Percentiles rank a stretch among this genome's conserved stretches.
Conservation (phyloP, 2,113 vertebrate species). For the Diadophis punctatus region DNA sequence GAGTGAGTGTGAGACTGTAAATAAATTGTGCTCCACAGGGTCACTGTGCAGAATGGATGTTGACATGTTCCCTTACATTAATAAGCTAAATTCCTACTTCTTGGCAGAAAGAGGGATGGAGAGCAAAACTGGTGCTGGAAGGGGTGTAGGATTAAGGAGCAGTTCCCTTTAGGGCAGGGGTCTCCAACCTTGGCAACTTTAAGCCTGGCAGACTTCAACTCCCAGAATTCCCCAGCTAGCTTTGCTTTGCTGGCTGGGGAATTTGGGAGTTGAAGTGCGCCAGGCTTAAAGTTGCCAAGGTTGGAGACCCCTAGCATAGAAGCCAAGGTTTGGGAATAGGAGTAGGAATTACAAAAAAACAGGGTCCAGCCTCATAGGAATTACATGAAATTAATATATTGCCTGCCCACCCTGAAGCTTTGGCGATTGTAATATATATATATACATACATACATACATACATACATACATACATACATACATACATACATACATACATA, state of each 20-base stretch:
- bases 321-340: neutral
- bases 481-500: no score
- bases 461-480: no score
- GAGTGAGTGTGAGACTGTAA: neutral
- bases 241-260: no score
- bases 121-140: neutral
- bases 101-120: neutral
- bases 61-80: neutral
- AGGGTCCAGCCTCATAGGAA: neutral
- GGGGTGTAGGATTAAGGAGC: neutral
- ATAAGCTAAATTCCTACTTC: neutral
- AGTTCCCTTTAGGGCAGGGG: neutral
- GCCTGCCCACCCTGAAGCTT: neutral
- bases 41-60: neutral
- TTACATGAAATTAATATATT: neutral
- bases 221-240: neutral
- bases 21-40: neutral
- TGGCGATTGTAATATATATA: neutral
- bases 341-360: neutral
- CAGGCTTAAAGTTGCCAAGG: no score
- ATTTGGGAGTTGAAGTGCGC: no score
- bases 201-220: no score
- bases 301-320: neutral
- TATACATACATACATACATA: no score
- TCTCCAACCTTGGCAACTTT: no score